Conservation (phyloP, 2,888 invertebrate genomes). For the Athalia rosae region DNA sequence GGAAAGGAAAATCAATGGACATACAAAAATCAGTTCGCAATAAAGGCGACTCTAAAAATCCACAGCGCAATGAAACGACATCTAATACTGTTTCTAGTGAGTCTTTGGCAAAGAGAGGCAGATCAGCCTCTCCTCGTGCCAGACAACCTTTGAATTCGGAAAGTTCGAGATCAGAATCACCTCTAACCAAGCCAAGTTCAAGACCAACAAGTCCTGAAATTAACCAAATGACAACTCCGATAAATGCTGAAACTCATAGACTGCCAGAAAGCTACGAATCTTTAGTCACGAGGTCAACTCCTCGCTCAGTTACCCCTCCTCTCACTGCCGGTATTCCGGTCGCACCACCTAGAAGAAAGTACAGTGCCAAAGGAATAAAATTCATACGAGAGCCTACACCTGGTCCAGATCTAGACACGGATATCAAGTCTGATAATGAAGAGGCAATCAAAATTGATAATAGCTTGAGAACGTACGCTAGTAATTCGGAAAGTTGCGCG, state of each 20-base stretch:
- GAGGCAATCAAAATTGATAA: constrained; percentile 30
- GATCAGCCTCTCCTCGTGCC: constrained; percentile 28
- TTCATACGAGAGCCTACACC: constrained; percentile 66
- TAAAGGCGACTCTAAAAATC: constrained; percentile 37
- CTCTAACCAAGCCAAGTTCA: constrained; percentile 38
- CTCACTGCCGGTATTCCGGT: constrained; percentile 14
- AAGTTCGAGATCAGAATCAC: background rate
- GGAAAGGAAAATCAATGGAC: constrained; percentile 38
- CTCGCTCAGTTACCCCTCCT: constrained; percentile 19
- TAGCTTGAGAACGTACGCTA: constrained; percentile 4
- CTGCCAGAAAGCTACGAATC: constrained; percentile 58
- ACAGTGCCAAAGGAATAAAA: constrained; percentile 61
- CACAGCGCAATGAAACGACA: constrained; percentile 28
- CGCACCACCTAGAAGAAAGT: constrained; percentile 58
- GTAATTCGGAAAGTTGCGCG: background rate
- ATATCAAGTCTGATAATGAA: constrained; percentile 31
- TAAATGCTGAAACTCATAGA: constrained; percentile 57
- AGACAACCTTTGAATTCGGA: constrained; percentile 6
- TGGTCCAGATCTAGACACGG: constrained; percentile 60
- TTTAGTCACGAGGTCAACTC: constrained; percentile 50
- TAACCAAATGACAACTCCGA: constrained; percentile 54
- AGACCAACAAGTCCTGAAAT: constrained; percentile 54
- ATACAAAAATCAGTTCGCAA: constrained; percentile 29
- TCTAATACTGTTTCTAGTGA: constrained; percentile 5
- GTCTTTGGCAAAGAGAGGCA: background rate